These are phyloP conservation scores for Tragelaphus scriptus DNA, from an alignment of 2,113 vertebrate genomes.

Conservation along the genomic window DNA sequence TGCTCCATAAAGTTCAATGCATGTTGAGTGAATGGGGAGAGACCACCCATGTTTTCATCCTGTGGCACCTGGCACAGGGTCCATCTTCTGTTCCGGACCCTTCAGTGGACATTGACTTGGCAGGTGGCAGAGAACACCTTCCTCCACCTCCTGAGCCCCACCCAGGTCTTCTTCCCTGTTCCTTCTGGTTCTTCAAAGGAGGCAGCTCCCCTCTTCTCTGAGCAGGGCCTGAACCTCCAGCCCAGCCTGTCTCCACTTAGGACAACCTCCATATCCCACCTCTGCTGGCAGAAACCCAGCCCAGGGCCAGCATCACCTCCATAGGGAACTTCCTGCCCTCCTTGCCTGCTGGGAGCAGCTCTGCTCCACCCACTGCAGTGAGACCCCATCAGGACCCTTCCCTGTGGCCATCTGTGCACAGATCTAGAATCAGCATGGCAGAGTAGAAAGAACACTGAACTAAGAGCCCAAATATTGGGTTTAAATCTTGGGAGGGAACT, in stretches of 20 bases:
- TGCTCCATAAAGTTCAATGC: neutral
- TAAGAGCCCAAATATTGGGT: neutral
- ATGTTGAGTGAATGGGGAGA: neutral
- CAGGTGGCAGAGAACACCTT: neutral
- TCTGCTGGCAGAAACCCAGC: neutral
- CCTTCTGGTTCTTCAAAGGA: neutral
- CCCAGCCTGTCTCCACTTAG: neutral
- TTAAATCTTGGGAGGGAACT: neutral
- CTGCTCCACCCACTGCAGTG: neutral
- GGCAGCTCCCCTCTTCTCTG: neutral
- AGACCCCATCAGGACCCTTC: neutral
- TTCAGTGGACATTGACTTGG: neutral
- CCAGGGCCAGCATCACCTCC: neutral
- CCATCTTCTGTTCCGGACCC: neutral
- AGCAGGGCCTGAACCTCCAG: neutral
- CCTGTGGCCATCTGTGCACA: neutral
- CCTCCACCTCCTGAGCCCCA: neutral
- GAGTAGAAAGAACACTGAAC: neutral
- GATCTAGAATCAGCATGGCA: neutral
- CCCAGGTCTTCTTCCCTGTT: neutral
- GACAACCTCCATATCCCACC: neutral
- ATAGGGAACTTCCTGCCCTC: neutral
- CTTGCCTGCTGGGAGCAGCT: no score
- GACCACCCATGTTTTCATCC: neutral
- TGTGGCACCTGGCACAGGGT: neutral